Conservation (phyloP, 2,888 invertebrate genomes). For the Tuta absoluta region DNA sequence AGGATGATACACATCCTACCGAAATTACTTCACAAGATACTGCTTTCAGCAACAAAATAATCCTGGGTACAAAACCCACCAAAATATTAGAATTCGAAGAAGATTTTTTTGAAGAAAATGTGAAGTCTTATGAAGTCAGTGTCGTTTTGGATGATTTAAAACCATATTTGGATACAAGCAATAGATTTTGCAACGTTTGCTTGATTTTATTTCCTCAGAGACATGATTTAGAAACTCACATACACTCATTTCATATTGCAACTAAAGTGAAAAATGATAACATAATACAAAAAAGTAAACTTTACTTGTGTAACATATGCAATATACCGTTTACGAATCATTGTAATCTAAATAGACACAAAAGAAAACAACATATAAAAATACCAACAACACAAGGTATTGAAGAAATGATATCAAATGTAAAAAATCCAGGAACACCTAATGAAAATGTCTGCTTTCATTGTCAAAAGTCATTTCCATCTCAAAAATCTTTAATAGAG, state of each 20-base stretch:
- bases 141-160: constrained; percentile 50
- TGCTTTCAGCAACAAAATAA: constrained; percentile 48
- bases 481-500: constrained; percentile 55
- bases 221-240: constrained; percentile 41
- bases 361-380: constrained; percentile 38
- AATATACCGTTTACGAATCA: constrained; percentile 33
- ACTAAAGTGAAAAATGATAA: background rate
- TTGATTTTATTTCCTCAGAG: constrained; percentile 55
- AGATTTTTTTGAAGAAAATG: constrained; percentile 31
- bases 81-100: constrained; percentile 24
- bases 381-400: background rate
- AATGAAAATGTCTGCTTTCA: constrained; percentile 51
- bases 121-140: constrained; percentile 38
- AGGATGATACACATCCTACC: background rate
- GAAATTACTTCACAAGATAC: background rate
- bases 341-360: constrained; percentile 43
- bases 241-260: constrained; percentile 34
- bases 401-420: background rate
- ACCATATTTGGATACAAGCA: constrained; percentile 47
- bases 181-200: constrained; percentile 58
- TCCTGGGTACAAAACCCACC: constrained; percentile 54
- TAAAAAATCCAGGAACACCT: constrained; percentile 26
- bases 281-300: background rate
- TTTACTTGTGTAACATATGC: constrained; percentile 44
- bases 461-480: constrained; percentile 53